phyloP scores from a whole-genome alignment of 2,113 vertebrate species.

The human region GRCh38 chr4:3409501-3410000 shows the following conservation, averaged over 20 bases:
- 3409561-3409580: neutral
- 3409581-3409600: accelerated
- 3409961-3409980: no score
- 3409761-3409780: neutral
- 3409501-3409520: no score
- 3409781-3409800: neutral
- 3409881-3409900: neutral
- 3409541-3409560: neutral
- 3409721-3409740: neutral
- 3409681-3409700: neutral
- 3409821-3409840: neutral
- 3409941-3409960: neutral
- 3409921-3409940: no score
- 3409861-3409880: neutral
- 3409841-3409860: neutral
- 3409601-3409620: neutral
- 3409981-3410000: no score
- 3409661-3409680: accelerated
- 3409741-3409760: neutral
- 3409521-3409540: neutral
- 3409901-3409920: neutral
- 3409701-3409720: neutral
- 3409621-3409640: neutral
- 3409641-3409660: neutral
- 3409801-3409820: neutral